Evolutionary conservation across 1,140 invertebrate genomes (phyloP).

Genomic region (Rhopalosiphum maidis): DNA sequence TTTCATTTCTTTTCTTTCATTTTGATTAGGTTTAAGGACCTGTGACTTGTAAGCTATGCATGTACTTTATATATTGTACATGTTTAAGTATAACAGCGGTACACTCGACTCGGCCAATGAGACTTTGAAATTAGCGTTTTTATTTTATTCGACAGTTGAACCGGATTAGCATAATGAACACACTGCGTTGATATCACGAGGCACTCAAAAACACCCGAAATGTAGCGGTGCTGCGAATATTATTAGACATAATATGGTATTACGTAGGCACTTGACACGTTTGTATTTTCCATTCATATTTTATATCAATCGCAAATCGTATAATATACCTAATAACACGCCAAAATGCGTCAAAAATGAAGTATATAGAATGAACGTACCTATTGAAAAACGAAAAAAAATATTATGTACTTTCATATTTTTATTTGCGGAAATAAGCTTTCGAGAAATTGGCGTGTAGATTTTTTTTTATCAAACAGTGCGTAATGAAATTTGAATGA

Average conservation of each 20-base stretch:
- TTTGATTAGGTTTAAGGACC: not conserved
- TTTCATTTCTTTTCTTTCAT: not conserved
- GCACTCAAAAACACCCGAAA: not conserved
- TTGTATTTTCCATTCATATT: not conserved
- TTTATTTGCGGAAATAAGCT: not conserved
- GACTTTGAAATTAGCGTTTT: constrained; percentile 21
- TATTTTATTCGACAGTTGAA: not conserved
- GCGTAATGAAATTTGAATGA: not conserved
- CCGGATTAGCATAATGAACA: constrained; percentile 12
- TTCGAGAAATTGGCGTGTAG: not conserved
- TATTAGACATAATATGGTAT: not conserved
- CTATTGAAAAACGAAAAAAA: not conserved
- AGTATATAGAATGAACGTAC: not conserved
- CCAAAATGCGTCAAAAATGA: not conserved
- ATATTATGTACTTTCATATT: not conserved
- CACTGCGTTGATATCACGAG: not conserved
- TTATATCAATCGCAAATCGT: not conserved
- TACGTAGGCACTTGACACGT: not conserved
- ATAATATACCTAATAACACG: not conserved
- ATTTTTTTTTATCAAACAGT: not conserved
- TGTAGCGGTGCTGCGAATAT: not conserved
- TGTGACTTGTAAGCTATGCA: not conserved
- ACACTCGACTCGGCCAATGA: not conserved
- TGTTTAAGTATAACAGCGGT: not conserved
- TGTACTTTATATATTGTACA: not conserved